Conservation (phyloP, 2,888 invertebrate species). For the Xestoiulus laeticollis region DNA sequence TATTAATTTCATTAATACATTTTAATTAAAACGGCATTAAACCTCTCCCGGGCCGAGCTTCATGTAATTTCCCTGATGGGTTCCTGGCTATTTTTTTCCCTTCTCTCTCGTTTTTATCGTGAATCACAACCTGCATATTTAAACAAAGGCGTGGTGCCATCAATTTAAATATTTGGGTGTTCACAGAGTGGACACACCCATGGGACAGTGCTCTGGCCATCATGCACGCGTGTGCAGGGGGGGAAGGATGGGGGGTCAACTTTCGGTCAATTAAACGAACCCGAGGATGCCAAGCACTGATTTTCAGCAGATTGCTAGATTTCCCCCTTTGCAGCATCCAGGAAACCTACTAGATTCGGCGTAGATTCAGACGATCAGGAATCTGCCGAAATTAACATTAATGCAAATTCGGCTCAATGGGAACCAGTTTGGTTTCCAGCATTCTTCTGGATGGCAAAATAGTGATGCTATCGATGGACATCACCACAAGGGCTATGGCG, state of each 20-base stretch:
- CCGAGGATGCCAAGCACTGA: not conserved
- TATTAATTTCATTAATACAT: constrained; percentile 19
- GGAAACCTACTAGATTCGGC: not conserved
- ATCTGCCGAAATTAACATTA: too few species aligned
- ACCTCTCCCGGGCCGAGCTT: not conserved
- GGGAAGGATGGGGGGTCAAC: not conserved
- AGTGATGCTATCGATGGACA: too few species aligned
- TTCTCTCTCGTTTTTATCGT: not conserved
- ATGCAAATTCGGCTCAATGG: too few species aligned
- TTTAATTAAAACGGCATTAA: constrained; percentile 26
- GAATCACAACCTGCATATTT: constrained; percentile 26
- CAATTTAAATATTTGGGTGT: not conserved
- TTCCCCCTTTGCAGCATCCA: not conserved
- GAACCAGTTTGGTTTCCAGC: not conserved
- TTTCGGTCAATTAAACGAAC: constrained; percentile 5
- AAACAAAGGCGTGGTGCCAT: constrained; percentile 26
- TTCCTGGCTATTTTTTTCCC: not conserved
- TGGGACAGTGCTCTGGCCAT: not conserved
- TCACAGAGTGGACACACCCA: not conserved
- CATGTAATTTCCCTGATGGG: constrained; percentile 5
- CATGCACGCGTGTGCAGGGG: not conserved
- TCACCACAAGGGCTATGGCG: not conserved
- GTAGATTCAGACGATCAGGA: not conserved
- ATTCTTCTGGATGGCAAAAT: too few species aligned
- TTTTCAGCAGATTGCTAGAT: not conserved